Percentiles rank a stretch among this genome's conserved stretches.
phyloP scores from a whole-genome alignment of 2,113 vertebrate species.

The Hemiscyllium ocellatum region DNA sequence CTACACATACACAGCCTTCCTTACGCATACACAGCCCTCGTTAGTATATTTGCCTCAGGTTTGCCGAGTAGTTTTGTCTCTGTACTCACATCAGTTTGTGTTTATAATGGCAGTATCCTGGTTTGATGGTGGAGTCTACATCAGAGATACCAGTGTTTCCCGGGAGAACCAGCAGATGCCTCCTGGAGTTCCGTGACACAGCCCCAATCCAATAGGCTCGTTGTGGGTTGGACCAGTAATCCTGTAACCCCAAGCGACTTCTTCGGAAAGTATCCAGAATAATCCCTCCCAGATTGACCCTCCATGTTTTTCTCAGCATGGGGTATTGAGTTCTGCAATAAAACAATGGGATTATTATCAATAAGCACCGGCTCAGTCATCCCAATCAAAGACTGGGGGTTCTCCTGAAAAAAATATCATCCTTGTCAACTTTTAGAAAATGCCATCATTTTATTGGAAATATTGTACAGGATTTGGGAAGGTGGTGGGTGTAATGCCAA shows the following conservation, averaged over 20 bases:
- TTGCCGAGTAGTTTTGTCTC: neutral
- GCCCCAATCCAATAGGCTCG: neutral
- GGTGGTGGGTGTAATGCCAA: neutral
- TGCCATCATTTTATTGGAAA: neutral
- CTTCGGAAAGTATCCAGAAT: slow-evolving; percentile 16
- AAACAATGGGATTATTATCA: neutral
- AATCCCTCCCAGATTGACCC: neutral
- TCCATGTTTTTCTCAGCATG: neutral
- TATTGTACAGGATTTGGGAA: neutral
- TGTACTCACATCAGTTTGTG: slow-evolving; percentile 21
- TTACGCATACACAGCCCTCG: neutral
- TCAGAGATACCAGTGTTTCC: slow-evolving; percentile 22
- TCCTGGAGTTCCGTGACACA: neutral
- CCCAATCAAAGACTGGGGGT: neutral
- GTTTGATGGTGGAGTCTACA: slow-evolving; percentile 26
- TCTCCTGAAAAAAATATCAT: neutral
- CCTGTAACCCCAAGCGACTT: neutral
- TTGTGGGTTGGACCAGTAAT: slow-evolving; percentile 24
- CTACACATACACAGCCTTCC: neutral
- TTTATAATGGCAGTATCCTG: neutral
- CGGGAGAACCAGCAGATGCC: neutral
- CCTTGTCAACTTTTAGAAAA: neutral
- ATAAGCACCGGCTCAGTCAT: neutral
- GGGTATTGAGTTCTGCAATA: slow-evolving; percentile 16
- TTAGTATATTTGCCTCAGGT: neutral